phyloP scores from a whole-genome alignment of 2,113 vertebrate genomes.

The Poecile atricapillus region DNA sequence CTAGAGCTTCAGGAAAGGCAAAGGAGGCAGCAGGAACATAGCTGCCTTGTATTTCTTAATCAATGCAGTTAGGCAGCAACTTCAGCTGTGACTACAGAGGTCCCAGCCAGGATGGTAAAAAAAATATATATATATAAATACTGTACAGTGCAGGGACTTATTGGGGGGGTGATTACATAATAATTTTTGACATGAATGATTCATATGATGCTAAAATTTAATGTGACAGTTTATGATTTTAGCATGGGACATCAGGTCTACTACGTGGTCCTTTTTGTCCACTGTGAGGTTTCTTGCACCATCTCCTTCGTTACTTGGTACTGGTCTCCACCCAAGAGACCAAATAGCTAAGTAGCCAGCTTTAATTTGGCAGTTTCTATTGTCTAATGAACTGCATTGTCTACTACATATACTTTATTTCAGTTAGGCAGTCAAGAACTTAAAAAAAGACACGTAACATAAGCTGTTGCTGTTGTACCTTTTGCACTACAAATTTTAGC shows the following conservation, averaged over 20 bases:
- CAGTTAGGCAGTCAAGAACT: background rate
- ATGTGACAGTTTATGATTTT: background rate
- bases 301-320: background rate
- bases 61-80: background rate
- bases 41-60: background rate
- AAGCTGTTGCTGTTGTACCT: background rate
- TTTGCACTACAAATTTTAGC: background rate
- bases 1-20: background rate
- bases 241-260: background rate
- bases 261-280: background rate
- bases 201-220: background rate
- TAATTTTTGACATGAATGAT: background rate
- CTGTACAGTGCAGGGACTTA: background rate
- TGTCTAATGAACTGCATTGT: background rate
- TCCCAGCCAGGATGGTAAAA: background rate
- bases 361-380: background rate
- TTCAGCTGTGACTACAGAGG: background rate
- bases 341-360: background rate
- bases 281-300: background rate
- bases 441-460: background rate
- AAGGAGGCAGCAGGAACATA: background rate
- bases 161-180: background rate
- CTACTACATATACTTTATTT: background rate
- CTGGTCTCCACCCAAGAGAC: background rate
- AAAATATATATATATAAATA: background rate